phyloP scores from a whole-genome alignment of 2,797 vertebrate genomes.

The Epinephelus coioides region DNA sequence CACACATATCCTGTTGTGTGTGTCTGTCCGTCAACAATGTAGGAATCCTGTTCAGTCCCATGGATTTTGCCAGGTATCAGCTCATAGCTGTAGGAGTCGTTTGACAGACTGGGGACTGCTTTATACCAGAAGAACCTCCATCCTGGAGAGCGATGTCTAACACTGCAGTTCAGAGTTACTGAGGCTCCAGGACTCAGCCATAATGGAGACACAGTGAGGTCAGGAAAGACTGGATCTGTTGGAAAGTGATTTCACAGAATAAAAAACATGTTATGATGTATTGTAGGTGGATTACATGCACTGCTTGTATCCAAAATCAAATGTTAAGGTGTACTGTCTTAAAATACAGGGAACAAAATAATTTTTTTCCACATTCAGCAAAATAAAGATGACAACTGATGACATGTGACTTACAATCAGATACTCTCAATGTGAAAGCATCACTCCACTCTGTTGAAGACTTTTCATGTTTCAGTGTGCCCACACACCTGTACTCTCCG shows the following conservation, averaged over 20 bases:
- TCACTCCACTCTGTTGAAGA: too few species aligned
- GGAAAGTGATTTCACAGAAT: neutral
- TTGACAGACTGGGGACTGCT: neutral
- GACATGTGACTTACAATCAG: neutral
- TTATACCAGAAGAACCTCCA: slow-evolving; percentile 70
- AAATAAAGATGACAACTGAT: neutral
- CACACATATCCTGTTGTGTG: slow-evolving; percentile 56
- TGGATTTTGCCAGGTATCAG: slow-evolving; percentile 33
- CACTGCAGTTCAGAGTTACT: slow-evolving; percentile 47
- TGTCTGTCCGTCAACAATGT: slow-evolving; percentile 35
- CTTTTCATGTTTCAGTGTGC: too few species aligned
- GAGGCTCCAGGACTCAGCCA: slow-evolving; percentile 66
- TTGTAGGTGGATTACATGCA: too few species aligned
- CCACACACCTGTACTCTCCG: neutral
- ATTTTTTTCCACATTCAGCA: too few species aligned
- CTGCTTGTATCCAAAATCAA: too few species aligned
- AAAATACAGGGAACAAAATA: too few species aligned
- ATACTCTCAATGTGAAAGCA: too few species aligned
- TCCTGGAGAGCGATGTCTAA: slow-evolving; percentile 40
- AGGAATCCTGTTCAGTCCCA: slow-evolving; percentile 42
- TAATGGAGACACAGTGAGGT: slow-evolving; percentile 53
- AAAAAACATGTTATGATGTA: neutral
- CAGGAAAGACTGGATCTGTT: slow-evolving; percentile 13
- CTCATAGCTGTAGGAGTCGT: slow-evolving; percentile 4
- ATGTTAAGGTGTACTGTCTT: too few species aligned